A percentile compares a stretch with the other conserved stretches of the same genome.
Conservation (phyloP, 2,113 vertebrate genomes). For the Heptranchias perlo region DNA sequence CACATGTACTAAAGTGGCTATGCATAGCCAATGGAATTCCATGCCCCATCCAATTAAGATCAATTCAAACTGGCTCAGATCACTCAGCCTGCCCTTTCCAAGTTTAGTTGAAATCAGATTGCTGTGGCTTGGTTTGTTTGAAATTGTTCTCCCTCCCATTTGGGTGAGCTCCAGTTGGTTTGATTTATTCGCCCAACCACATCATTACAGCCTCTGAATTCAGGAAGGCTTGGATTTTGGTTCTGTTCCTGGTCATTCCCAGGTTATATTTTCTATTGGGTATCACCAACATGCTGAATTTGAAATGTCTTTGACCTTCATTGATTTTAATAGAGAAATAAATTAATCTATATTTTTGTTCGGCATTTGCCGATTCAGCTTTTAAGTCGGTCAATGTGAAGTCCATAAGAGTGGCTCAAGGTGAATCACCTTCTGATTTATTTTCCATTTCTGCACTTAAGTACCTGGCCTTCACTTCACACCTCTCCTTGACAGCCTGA, state of each 20-base stretch:
- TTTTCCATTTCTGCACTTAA: neutral
- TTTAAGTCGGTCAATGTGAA: neutral
- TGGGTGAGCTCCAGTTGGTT: neutral
- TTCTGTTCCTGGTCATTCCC: neutral
- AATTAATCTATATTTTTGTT: neutral
- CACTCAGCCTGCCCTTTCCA: neutral
- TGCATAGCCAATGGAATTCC: neutral
- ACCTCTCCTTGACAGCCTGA: too few relatives aligned
- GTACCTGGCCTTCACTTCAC: neutral
- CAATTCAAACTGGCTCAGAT: neutral
- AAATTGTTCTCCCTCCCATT: neutral
- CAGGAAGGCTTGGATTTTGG: neutral
- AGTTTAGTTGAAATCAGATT: neutral
- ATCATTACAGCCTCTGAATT: neutral
- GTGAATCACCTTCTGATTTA: neutral
- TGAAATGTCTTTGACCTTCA: neutral
- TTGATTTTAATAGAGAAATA: neutral
- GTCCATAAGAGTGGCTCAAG: neutral
- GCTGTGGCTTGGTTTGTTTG: neutral
- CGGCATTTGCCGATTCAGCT: neutral
- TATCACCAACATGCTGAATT: constrained; percentile 14
- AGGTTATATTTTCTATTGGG: neutral
- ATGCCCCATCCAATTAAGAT: neutral
- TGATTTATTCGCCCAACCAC: neutral
- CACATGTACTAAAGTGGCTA: neutral